Evolutionary conservation across 2,888 invertebrate genomes (phyloP).

Genomic region (Pasiphila rectangulata): DNA sequence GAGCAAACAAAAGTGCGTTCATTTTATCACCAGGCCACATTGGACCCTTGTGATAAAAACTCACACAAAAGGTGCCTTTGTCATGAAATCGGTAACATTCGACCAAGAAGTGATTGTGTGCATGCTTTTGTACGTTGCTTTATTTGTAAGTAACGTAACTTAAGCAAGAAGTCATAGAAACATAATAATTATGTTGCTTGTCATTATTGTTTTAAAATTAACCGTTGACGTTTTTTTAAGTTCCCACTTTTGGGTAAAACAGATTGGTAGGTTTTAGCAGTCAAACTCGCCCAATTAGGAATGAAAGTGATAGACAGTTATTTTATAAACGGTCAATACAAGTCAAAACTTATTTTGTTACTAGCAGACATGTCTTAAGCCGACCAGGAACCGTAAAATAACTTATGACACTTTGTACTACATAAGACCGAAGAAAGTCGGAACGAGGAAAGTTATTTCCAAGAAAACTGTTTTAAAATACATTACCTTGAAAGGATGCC

Average conservation of each 20-base stretch:
- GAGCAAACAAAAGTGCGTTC: constrained; percentile 29
- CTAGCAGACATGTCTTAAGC: too few relatives aligned
- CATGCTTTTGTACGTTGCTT: constrained; percentile 21
- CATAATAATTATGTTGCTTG: constrained; percentile 1
- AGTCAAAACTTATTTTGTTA: too few relatives aligned
- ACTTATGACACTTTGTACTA: too few relatives aligned
- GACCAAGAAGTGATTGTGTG: constrained; percentile 15
- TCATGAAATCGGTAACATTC: constrained; percentile 30
- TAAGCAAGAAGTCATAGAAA: neutral
- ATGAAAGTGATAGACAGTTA: too few relatives aligned
- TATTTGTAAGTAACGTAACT: constrained; percentile 5
- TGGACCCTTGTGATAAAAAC: constrained; percentile 39
- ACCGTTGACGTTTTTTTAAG: too few relatives aligned
- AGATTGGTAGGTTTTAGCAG: too few relatives aligned
- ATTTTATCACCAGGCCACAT: constrained; percentile 41
- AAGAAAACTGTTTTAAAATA: constrained; percentile 13
- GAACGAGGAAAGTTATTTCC: constrained; percentile 10
- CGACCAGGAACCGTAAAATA: too few relatives aligned
- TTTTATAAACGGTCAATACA: too few relatives aligned
- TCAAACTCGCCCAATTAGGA: too few relatives aligned
- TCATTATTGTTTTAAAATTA: neutral
- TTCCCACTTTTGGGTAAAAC: too few relatives aligned
- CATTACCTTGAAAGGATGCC: constrained; percentile 5
- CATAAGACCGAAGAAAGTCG: too few relatives aligned
- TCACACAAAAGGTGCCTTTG: constrained; percentile 43